Base-by-base conservation (phyloP, 2,113 vertebrate species). In the Amphiprion percula region DNA sequence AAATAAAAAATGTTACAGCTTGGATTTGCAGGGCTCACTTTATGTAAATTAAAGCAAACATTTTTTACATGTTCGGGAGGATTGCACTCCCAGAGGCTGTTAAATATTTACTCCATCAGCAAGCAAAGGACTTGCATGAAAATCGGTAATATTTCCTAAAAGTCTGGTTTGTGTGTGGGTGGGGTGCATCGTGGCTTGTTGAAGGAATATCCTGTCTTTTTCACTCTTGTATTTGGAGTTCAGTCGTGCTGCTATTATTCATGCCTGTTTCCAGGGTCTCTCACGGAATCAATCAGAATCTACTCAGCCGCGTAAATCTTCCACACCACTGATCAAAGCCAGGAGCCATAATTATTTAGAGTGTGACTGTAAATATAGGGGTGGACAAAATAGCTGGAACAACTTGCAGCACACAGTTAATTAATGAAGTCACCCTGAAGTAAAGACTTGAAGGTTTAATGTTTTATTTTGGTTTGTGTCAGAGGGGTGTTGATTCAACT, bases 281-380 rank as follows among this genome's bases (percentile, higher is more conserved):
- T 37, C 50, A 39, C 76, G 67, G 79, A 87, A 81, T 85, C 84
- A 79, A 60, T 87, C 73, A 61, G 62, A 77, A 61, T 72, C 72
- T 71, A 21, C 53, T 73, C 50, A 46, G 78, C 68, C 16, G n/a
- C 75, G 54, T 62, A 21, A 61, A 14, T 67, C 52, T 81, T 80
- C 86, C 82, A 83, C 75, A 73, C 68, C 33, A 26, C 82, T 68
- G 77, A 81, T 83, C 68, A 83, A 66, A 80, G 74, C 83, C 79
- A 64, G 59, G 37, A 79, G 59, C 47, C 47, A 17, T 73, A 30
- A 56, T 86, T 72, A 74, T 81, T 77, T 60, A 77, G 39, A n/a
- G n/a, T 5, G 12, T 54, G 60, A 24, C 30, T 23, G 19, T 58
- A 62, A 46, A 62, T 49, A 24, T 26, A 52, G 50, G 2, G 2